Evolutionary conservation across 1,140 invertebrate species (phyloP).

Genomic region (Macrostomum lignano): DNA sequence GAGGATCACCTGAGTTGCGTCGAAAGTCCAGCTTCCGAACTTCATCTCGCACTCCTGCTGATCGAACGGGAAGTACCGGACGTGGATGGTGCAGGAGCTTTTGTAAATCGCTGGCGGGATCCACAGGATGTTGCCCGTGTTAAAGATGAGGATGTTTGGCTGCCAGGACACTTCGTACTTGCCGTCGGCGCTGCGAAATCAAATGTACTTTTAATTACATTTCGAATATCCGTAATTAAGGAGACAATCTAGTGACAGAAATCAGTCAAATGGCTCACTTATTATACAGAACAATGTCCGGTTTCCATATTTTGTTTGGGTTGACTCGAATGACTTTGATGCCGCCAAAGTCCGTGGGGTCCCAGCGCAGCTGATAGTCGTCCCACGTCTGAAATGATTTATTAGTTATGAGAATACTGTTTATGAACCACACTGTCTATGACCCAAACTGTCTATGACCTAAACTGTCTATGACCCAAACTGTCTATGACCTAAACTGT

Average conservation of each 20-base stretch:
- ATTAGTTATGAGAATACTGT: too few species aligned
- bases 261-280: slow-evolving; percentile 37
- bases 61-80: slow-evolving; percentile 89
- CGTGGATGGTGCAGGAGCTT: slow-evolving; percentile 94
- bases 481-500: too few species aligned
- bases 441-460: too few species aligned
- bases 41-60: slow-evolving; percentile 88
- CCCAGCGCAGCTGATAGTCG: too few species aligned
- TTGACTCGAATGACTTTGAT: not conserved
- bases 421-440: too few species aligned
- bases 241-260: not conserved
- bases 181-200: slow-evolving; percentile 20
- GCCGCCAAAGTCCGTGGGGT: too few species aligned
- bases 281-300: slow-evolving; percentile 95
- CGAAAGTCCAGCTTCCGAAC: slow-evolving; percentile 82
- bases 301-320: slow-evolving; percentile 48
- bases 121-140: slow-evolving; percentile 67
- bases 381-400: too few species aligned
- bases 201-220: not conserved
- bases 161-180: slow-evolving; percentile 44
- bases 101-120: slow-evolving; percentile 94
- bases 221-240: slow-evolving; percentile 5
- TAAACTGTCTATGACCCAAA: too few species aligned
- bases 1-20: slow-evolving; percentile 1
- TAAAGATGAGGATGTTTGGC: slow-evolving; percentile 78